A percentile compares a stretch with the other conserved stretches of the same genome.
Conservation (phyloP, 1,140 invertebrate species). For the Gryon sp. region DNA sequence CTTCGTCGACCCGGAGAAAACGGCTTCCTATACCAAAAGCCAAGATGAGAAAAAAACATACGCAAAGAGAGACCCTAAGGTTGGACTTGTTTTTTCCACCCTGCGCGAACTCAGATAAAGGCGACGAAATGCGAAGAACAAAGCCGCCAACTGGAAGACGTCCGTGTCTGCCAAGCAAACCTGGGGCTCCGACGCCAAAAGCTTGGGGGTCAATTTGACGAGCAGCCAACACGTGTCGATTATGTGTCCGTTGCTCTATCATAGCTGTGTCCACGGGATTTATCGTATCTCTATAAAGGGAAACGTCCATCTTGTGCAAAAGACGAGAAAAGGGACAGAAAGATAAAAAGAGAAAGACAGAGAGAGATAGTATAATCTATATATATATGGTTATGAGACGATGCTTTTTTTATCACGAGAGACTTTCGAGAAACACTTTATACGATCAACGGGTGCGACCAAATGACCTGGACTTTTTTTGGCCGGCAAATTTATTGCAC, state of each 20-base stretch:
- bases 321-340: too few relatives aligned
- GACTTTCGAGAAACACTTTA: constrained; percentile 10
- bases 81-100: constrained; percentile 39
- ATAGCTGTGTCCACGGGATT: constrained; percentile 70
- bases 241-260: constrained; percentile 72
- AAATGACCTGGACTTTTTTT: too few relatives aligned
- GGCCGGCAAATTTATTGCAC: background rate
- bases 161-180: constrained; percentile 13
- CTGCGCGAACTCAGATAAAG: constrained; percentile 30
- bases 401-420: background rate
- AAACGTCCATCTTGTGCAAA: too few relatives aligned
- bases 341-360: too few relatives aligned
- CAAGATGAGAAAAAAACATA: constrained; percentile 23
- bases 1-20: constrained; percentile 64
- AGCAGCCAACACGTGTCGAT: constrained; percentile 75
- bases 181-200: too few relatives aligned
- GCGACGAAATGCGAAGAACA: constrained; percentile 35
- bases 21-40: constrained; percentile 73
- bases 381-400: too few relatives aligned
- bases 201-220: constrained; percentile 70
- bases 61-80: constrained; percentile 44
- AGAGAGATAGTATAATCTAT: background rate
- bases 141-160: constrained; percentile 40
- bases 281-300: constrained; percentile 64
- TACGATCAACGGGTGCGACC: constrained; percentile 3